Base-by-base conservation (phyloP, 2,888 invertebrate genomes). In the Falcaria lacertinaria region DNA sequence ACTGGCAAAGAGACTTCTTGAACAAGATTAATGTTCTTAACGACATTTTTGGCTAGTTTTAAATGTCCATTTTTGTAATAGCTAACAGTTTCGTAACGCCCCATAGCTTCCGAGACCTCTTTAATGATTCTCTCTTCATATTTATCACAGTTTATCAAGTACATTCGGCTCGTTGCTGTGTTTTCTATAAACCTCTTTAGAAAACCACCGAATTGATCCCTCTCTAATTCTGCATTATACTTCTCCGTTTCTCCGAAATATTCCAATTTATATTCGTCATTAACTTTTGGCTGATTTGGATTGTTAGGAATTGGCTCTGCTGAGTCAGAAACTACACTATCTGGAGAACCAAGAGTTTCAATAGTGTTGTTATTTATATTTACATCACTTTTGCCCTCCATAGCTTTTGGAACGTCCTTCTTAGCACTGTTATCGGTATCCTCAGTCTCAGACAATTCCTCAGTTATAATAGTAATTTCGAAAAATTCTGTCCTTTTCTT, bases 181-280 rank as follows among this genome's bases (percentile, higher is more conserved):
- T 55, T 62, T 25, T 74, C 65, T 1, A 55, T 59, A 34, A 64
- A 80, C 3, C 53, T 47, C 47, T 79, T 80, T 0, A 84, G 48
- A 49, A 87, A 84, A 13, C 59, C 66, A 15, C 60, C 67, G 43
- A 77, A 86, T 54, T 60, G 64, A 1, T 74, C 72, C 44, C 68
- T 68, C 64, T 82, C 77, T 44, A 79, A 37, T 57, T 87, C 81
- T 0, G 89, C 80, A 0, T 69, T 68, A 41, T 69, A 74, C 57
- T 78, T 82, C 44, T 89, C 88, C 14, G 74, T 67, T 61, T 86
- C 80, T 0, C 68, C 70, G 39, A 89, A 89, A 47, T 82, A 89
- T 52, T 69, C 51, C 0, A 85, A 61, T 1, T 59, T 47, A 17
- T 52, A 57, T 37, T 69, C 64, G 36, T 73, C 69, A 28, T 28